Base-by-base conservation (phyloP, 2,797 vertebrate species). In the Protosalanx chinensis region DNA sequence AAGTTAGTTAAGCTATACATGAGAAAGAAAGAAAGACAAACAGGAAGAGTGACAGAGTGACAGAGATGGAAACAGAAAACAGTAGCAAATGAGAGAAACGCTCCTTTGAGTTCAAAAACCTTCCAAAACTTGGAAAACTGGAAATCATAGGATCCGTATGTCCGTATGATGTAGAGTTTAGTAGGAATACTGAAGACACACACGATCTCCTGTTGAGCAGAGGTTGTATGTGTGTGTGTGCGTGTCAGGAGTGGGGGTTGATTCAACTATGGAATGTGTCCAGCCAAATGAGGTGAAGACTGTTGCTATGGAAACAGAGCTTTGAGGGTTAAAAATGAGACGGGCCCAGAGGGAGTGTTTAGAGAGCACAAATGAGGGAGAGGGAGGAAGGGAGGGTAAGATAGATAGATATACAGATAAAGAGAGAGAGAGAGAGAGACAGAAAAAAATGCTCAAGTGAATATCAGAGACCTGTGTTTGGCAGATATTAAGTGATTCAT, bases 191-290 rank as follows among this genome's bases (percentile, higher is more conserved):
- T 37, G n/a, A 58, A n/a, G 23, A n/a, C 18, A 23, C n/a, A 58
- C 56, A 58, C 23, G 56, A 58, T 58, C 18, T 57, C 56, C 56
- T 58, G 56, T 57, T 57, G 16, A 35, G 32, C 7, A 46, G 41
- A 46, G 41, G 41, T 46, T 46, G 41, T 46, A 8, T 46, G 41
- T 41, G 10, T 58, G 57, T 58, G 57, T 37, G 15, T n/a, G 15
- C 3, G 30, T 2, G 35, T 20, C 10, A 37, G 35, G n/a, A 12
- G 30, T 16, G 60, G 18, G 35, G 20, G 63, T 2, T 20, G 63
- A 37, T 64, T 41, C 33, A 64, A 37, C n/a, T n/a, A 41, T 46
- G 63, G 35, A 64, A 41, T 64, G 63, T 33, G 35, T 20, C 33
- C 63, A 20, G n/a, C n/a, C n/a, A 37, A 35, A 64, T 64, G 33